Conservation (phyloP, 2,113 vertebrate species). For the Vidua macroura region DNA sequence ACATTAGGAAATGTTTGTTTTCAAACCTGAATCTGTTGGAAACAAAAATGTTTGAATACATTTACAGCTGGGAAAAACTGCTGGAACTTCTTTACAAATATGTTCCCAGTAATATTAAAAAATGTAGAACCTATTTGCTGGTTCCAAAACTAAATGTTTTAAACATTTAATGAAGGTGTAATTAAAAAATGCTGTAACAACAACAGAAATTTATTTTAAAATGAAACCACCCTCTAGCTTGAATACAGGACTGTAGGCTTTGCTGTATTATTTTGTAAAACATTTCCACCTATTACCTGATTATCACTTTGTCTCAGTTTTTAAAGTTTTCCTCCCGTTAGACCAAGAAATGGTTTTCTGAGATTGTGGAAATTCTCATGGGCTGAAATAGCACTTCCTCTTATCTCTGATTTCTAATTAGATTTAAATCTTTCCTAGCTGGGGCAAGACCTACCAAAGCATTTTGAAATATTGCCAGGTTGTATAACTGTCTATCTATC, state of each 20-base stretch:
- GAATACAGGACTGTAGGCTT: neutral
- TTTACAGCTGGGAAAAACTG: neutral
- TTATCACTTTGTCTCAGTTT: neutral
- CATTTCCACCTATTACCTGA: neutral
- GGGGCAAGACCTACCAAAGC: neutral
- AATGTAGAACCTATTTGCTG: neutral
- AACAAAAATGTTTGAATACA: neutral
- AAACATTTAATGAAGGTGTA: neutral
- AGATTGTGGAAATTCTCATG: neutral
- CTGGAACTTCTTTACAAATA: neutral
- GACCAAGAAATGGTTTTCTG: neutral
- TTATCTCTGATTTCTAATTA: slow-evolving; percentile 9
- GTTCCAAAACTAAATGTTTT: neutral
- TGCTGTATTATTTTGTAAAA: neutral
- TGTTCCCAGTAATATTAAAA: neutral
- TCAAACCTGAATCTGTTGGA: neutral
- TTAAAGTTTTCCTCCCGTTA: neutral
- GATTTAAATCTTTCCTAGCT: neutral
- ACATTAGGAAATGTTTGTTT: neutral
- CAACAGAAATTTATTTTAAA: neutral
- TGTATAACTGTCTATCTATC: neutral
- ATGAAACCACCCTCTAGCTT: neutral
- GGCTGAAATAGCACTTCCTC: neutral
- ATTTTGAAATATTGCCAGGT: neutral
- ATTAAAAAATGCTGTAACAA: neutral